A percentile compares a stretch with the other conserved stretches of the same genome.
Evolutionary conservation across 2,113 vertebrate genomes (phyloP).

Genomic region (Rhinopomastus cyanomelas): DNA sequence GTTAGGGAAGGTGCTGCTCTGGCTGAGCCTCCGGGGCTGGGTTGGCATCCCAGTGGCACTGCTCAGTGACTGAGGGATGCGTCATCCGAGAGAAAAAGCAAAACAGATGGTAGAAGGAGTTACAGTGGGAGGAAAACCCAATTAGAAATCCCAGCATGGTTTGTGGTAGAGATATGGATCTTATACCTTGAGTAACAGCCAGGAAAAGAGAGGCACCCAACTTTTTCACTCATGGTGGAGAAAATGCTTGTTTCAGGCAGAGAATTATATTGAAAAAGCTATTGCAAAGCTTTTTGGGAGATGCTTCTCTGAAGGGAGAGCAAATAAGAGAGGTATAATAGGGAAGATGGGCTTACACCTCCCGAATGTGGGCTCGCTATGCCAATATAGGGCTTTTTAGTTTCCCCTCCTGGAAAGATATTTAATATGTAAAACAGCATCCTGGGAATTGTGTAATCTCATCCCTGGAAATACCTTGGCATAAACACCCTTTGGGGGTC

Average conservation of each 20-base stretch:
- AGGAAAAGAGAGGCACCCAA: conserved; percentile 49
- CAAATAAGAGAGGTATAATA: not conserved
- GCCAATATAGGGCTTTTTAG: not conserved
- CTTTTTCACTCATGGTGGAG: conserved; percentile 34
- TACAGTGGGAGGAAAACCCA: conserved; percentile 73
- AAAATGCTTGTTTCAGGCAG: conserved; percentile 26
- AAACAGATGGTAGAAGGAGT: conserved; percentile 72
- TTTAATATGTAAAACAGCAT: not conserved
- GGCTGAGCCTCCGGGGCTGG: not conserved
- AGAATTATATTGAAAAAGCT: not conserved
- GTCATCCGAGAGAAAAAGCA: conserved; percentile 49
- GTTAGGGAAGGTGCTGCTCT: not conserved
- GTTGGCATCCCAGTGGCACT: conserved; percentile 23
- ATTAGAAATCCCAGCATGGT: conserved; percentile 69
- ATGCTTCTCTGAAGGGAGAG: not conserved
- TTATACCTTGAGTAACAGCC: conserved; percentile 63
- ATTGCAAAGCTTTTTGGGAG: not conserved
- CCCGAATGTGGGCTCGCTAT: not conserved
- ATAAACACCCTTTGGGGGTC: not conserved
- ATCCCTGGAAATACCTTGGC: not conserved
- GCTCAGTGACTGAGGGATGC: conserved; percentile 62
- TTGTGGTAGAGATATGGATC: conserved; percentile 64
- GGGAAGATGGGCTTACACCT: not conserved
- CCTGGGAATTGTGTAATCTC: not conserved
- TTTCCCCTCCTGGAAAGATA: not conserved